Percentiles rank a stretch among this genome's conserved stretches.
phyloP scores from a whole-genome alignment of 2,797 vertebrate species.

The Bovichtus diacanthus region DNA sequence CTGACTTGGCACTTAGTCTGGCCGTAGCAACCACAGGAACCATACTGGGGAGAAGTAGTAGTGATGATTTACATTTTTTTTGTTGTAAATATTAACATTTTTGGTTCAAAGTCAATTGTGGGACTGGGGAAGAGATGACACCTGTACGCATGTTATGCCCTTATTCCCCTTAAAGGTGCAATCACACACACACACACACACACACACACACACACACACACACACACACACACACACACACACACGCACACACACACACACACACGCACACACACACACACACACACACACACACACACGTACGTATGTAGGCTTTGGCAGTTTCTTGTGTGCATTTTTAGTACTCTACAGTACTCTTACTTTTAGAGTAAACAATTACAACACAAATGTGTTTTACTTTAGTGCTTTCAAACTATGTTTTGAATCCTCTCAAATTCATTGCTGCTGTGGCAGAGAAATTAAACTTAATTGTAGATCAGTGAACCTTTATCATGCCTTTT shows the following conservation, averaged over 20 bases:
- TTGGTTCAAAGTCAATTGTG: background rate
- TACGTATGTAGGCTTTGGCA: background rate
- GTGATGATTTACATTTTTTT: too few relatives aligned
- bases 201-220: too few relatives aligned
- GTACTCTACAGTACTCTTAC: slow-evolving; percentile 14
- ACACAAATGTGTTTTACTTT: slow-evolving; percentile 56
- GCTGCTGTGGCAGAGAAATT: slow-evolving; percentile 48
- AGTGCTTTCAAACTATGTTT: slow-evolving; percentile 69
- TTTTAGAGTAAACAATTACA: slow-evolving; percentile 54
- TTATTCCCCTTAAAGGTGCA: background rate
- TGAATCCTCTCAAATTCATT: slow-evolving; percentile 55
- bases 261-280: background rate
- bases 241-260: background rate
- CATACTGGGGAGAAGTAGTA: background rate
- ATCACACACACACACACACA: background rate
- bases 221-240: too few relatives aligned
- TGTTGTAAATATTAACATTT: background rate
- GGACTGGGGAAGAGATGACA: background rate
- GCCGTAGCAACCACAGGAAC: slow-evolving; percentile 5
- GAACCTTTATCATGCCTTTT: slow-evolving; percentile 60
- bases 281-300: background rate
- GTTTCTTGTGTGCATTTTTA: slow-evolving; percentile 15
- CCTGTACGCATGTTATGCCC: background rate
- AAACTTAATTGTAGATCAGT: slow-evolving; percentile 67
- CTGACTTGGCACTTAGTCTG: background rate